Percentiles rank a stretch among this genome's conserved stretches.
These are phyloP conservation scores for Diadromus collaris DNA, from an alignment of 2,888 invertebrate genomes.

Conservation along the genomic window DNA sequence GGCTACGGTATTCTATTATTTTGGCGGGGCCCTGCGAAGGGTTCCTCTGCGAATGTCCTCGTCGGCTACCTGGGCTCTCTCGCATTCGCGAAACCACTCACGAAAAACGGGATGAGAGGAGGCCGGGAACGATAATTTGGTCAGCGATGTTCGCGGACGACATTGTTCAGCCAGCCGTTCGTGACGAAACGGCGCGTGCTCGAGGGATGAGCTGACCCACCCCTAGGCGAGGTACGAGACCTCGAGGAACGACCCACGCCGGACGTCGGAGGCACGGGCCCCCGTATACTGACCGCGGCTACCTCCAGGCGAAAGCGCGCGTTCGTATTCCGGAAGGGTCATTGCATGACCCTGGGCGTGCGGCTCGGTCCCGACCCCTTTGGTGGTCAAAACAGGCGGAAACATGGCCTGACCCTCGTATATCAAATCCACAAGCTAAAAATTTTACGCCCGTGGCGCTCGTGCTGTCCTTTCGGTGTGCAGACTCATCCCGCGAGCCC, in stretches of 20 bases:
- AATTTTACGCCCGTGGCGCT: conserved; percentile 55
- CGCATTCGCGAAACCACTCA: conserved; percentile 21
- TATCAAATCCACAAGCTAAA: conserved; percentile 70
- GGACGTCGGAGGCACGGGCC: conserved; percentile 42
- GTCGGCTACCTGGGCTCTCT: conserved; percentile 48
- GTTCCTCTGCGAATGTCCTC: conserved; percentile 23
- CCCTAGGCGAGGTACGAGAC: conserved; percentile 56
- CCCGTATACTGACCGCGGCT: conserved; percentile 23
- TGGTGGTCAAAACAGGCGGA: conserved; percentile 80
- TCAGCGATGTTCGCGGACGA: conserved; percentile 64
- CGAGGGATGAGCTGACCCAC: conserved; percentile 41
- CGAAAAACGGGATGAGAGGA: conserved; percentile 38
- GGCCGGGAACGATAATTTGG: conserved; percentile 70
- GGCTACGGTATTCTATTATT: conserved; percentile 50
- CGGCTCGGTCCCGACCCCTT: conserved; percentile 77
- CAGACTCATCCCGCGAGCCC: conserved; percentile 45
- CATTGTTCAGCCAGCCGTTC: conserved; percentile 60
- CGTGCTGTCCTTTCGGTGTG: conserved; percentile 1
- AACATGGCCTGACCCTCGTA: conserved; percentile 79
- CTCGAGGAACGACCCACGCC: conserved; percentile 42
- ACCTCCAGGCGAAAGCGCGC: conserved; percentile 40
- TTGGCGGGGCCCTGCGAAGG: conserved; percentile 37
- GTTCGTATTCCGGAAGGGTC: conserved; percentile 67
- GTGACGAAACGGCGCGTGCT: conserved; percentile 68
- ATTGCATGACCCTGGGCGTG: conserved; percentile 78